Base-by-base conservation (phyloP, 2,888 invertebrate genomes). In the Aphrophora alni region DNA sequence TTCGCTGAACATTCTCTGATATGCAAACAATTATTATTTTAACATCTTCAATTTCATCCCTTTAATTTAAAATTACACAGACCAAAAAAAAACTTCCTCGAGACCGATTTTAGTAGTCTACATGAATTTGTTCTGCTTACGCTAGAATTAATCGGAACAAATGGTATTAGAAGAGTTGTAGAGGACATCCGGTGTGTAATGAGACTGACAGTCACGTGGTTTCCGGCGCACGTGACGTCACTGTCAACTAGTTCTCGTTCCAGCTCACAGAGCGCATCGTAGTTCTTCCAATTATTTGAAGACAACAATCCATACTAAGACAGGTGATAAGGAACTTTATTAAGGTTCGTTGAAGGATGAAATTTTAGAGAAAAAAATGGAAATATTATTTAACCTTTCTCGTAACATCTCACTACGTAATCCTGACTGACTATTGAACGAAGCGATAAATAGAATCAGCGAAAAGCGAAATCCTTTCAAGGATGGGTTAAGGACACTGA, bases 111-210 rank as follows among this genome's bases (percentile, higher is more conserved):
- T 59, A 59, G n/a, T n/a, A n/a, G 21, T 59, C 14, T n/a, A n/a
- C 59, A 10, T 59, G 59, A 21, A 59, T 59, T 59, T 21, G 59
- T 59, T 59, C 59, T 59, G 59, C 59, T 59, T 59, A 59, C 59
- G 59, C 59, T 59, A 59, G 4, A 59, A 59, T 59, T 59, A 59
- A 59, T 59, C 59, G 59, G 21, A 59, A 59, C 59, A 59, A 59
- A 59, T 21, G 59, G 59, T 14, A 59, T 59, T 59, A 59, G 59
- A 59, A 59, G 21, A 59, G 59, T 59, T 59, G 59, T 59, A 59
- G 59, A 59, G 59, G 59, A 59, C 59, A 59, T 59, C 59, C 59
- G 59, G 59, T 59, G 59, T 59, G 59, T 59, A 59, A 59, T 59
- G 59, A 59, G 59, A 59, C 59, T 59, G 59, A 12, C 14, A 59